Evolutionary conservation across 2,888 invertebrate species (phyloP).

Genomic region (Cerastis rubricosa): DNA sequence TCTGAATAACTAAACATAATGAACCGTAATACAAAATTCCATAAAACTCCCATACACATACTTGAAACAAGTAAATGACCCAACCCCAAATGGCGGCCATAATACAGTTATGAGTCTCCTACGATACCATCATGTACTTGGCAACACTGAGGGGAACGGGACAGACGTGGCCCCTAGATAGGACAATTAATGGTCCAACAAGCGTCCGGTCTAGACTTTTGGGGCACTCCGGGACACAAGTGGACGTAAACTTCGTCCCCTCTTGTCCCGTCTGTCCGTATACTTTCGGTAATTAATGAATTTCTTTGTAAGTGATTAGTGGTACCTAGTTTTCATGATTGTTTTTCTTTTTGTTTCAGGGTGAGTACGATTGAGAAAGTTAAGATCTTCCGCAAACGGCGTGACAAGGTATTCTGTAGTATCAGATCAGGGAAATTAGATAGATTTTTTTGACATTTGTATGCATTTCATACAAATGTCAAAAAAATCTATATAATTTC

Average conservation of each 20-base stretch:
- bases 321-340: conserved; percentile 34
- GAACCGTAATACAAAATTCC: neutral
- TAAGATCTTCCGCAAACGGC: neutral
- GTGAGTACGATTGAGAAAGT: conserved; percentile 48
- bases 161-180: conserved; percentile 53
- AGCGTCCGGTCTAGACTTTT: conserved; percentile 82
- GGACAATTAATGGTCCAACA: conserved; percentile 77
- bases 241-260: conserved; percentile 59
- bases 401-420: conserved; percentile 27
- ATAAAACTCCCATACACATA: conserved; percentile 30
- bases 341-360: conserved; percentile 63
- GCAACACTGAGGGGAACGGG: conserved; percentile 25
- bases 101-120: conserved; percentile 64
- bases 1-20: conserved; percentile 5
- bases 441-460: neutral
- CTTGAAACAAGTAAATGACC: conserved; percentile 42
- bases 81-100: conserved; percentile 43
- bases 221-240: conserved; percentile 64
- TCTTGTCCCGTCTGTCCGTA: conserved; percentile 21
- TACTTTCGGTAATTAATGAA: conserved; percentile 41
- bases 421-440: neutral
- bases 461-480: too few species aligned
- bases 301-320: conserved; percentile 26
- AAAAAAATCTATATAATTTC: too few species aligned
- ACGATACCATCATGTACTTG: conserved; percentile 48